Conservation (phyloP, 2,797 vertebrate species). For the Mycteria americana region DNA sequence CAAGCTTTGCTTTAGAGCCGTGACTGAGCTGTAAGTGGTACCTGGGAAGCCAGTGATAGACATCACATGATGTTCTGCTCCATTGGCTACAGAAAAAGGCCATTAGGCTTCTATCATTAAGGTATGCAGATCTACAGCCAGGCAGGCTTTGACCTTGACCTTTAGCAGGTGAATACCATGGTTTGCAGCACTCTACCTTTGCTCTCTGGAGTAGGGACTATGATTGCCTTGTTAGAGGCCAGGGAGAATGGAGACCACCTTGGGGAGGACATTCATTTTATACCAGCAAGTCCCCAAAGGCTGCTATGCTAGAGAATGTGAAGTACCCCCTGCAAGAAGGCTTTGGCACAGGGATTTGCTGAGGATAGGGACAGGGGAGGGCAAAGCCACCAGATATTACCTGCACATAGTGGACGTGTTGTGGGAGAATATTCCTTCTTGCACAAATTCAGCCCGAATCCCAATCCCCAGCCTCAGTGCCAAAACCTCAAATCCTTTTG, state of each 20-base stretch:
- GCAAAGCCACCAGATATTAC: background rate
- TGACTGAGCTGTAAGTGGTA: background rate
- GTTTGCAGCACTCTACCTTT: background rate
- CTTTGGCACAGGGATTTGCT: background rate
- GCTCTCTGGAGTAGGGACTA: background rate
- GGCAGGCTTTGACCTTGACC: slow-evolving; percentile 42
- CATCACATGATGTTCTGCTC: slow-evolving; percentile 50
- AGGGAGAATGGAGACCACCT: background rate
- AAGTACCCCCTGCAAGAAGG: background rate
- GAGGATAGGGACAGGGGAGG: background rate
- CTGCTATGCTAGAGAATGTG: background rate
- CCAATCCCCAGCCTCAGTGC: background rate
- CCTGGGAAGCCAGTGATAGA: background rate
- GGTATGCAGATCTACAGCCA: background rate
- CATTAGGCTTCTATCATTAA: slow-evolving; percentile 13
- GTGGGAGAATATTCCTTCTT: background rate
- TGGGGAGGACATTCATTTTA: background rate
- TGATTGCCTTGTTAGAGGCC: background rate
- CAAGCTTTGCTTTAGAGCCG: background rate
- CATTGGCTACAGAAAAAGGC: background rate
- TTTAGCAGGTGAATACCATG: background rate
- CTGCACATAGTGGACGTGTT: background rate
- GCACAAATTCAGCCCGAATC: background rate
- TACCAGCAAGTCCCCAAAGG: background rate
- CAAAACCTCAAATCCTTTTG: background rate